A percentile compares a stretch with the other conserved stretches of the same genome.
Evolutionary conservation across 2,797 vertebrate species (phyloP).

Genomic region (Myiotriccus ornatus): DNA sequence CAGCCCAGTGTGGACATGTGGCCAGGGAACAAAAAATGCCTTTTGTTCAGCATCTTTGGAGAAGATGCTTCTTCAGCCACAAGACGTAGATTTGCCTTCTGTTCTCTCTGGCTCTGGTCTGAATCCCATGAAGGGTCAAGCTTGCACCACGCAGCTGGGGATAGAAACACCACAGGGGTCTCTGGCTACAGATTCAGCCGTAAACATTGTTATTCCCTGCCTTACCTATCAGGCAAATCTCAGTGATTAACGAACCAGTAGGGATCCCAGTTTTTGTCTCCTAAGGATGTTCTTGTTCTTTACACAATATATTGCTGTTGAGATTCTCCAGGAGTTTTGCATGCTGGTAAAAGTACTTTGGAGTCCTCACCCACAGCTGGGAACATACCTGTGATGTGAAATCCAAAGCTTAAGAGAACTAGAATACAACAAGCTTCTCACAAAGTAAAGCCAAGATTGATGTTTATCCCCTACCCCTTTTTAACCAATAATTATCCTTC

Average conservation of each 20-base stretch:
- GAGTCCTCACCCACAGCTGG: background rate
- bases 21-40: background rate
- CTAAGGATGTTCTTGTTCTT: background rate
- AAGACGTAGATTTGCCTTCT: background rate
- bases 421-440: background rate
- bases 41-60: background rate
- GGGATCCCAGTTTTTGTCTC: background rate
- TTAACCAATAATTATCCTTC: background rate
- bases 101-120: background rate
- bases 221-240: background rate
- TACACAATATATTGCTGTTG: rapidly evolving
- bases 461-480: background rate
- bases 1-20: rapidly evolving
- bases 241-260: background rate
- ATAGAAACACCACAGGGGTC: background rate
- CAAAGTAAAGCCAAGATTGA: background rate
- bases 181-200: background rate
- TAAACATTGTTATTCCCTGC: background rate
- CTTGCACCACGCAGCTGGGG: background rate
- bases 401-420: background rate
- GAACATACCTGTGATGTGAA: rapidly evolving
- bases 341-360: background rate
- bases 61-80: background rate
- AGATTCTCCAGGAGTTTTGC: background rate
- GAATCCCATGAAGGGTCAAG: rapidly evolving